Conservation (phyloP, 1,140 invertebrate species). For the Drosophila subobscura region DNA sequence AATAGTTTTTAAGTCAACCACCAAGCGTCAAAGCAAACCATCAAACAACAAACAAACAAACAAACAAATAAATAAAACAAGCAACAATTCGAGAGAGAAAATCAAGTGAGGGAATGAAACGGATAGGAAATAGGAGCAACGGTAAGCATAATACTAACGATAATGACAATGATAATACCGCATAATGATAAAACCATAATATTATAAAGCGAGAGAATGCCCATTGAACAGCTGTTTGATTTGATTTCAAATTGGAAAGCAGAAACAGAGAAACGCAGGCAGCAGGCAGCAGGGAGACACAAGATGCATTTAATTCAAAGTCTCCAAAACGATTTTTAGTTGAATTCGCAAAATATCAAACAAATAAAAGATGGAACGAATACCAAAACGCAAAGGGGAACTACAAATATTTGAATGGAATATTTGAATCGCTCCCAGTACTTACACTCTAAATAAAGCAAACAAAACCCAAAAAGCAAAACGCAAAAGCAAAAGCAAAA, state of each 20-base stretch:
- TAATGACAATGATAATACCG: slow-evolving; percentile 12
- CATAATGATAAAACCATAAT: slow-evolving; percentile 17
- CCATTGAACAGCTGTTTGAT: slow-evolving; percentile 51
- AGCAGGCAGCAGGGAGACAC: slow-evolving; percentile 1
- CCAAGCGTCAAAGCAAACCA: slow-evolving; percentile 57
- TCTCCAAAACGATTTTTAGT: slow-evolving; percentile 46
- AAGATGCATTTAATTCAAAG: slow-evolving; percentile 28
- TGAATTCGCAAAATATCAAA: slow-evolving; percentile 66
- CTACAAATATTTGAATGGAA: too few species aligned
- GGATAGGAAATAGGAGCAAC: slow-evolving; percentile 55
- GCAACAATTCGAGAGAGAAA: slow-evolving; percentile 54
- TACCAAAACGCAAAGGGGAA: slow-evolving; percentile 17
- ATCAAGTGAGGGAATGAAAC: slow-evolving; percentile 43
- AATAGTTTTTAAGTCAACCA: slow-evolving; percentile 82
- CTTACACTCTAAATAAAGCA: slow-evolving; percentile 7
- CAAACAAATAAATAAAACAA: slow-evolving; percentile 25
- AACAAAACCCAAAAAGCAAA: slow-evolving; percentile 6
- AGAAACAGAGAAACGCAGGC: background rate
- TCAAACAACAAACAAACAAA: slow-evolving; percentile 51
- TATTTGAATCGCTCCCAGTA: slow-evolving; percentile 6
- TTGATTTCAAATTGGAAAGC: slow-evolving; percentile 39
- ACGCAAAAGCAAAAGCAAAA: slow-evolving; percentile 31
- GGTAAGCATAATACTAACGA: slow-evolving; percentile 53
- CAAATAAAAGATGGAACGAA: slow-evolving; percentile 28
- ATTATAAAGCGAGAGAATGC: slow-evolving; percentile 13